Evolutionary conservation across 2,888 invertebrate species (phyloP).

Genomic region (Nephrotoma flavescens): DNA sequence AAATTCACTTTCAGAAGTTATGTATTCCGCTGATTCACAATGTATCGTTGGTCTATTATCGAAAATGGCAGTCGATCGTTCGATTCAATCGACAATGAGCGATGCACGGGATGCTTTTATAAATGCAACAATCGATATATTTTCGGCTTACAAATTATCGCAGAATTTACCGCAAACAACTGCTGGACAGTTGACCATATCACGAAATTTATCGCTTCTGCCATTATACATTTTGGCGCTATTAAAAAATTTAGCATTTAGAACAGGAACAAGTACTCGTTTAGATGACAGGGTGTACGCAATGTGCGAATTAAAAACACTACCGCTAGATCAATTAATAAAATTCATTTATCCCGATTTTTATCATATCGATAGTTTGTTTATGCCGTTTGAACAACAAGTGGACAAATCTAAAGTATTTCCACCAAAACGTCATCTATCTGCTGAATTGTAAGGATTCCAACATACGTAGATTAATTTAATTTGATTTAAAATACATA

Average conservation of each 20-base stretch:
- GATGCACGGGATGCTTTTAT: constrained; percentile 95
- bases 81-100: constrained; percentile 65
- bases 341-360: constrained; percentile 83
- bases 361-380: constrained; percentile 69
- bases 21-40: constrained; percentile 84
- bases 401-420: neutral
- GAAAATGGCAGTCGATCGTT: constrained; percentile 97
- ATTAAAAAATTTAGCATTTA: constrained; percentile 79
- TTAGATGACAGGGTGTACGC: constrained; percentile 87
- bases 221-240: constrained; percentile 81
- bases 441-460: constrained; percentile 50
- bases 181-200: constrained; percentile 53
- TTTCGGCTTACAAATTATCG: constrained; percentile 54
- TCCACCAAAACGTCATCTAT: constrained; percentile 71
- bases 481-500: neutral
- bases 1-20: constrained; percentile 66
- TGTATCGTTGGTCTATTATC: constrained; percentile 82
- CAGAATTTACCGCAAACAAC: constrained; percentile 45
- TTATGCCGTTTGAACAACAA: constrained; percentile 29
- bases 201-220: constrained; percentile 61
- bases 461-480: neutral
- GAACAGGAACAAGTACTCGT: constrained; percentile 73
- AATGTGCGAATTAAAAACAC: constrained; percentile 84
- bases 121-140: constrained; percentile 84
- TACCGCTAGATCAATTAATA: constrained; percentile 67